A percentile compares a stretch with the other conserved stretches of the same genome.
These are phyloP conservation scores for Abscondita cerata DNA, from an alignment of 2,888 invertebrate genomes.

Conservation along the genomic window DNA sequence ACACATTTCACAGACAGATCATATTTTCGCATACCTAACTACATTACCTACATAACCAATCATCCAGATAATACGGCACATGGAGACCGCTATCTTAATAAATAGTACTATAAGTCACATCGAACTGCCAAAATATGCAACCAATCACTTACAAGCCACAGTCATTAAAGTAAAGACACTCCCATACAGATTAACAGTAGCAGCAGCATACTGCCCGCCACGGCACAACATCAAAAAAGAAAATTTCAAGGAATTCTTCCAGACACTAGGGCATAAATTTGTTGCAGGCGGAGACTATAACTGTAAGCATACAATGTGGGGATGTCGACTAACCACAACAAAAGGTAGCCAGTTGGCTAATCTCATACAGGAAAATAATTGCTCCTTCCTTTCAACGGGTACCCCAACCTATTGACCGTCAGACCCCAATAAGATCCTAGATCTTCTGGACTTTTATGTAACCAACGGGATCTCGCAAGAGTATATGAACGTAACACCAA, in stretches of 20 bases:
- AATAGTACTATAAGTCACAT: slow-evolving; percentile 35
- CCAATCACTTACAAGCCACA: slow-evolving; percentile 30
- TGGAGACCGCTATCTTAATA: slow-evolving; percentile 33
- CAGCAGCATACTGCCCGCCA: slow-evolving; percentile 40
- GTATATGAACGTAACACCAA: slow-evolving; percentile 6
- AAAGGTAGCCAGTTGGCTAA: slow-evolving; percentile 23
- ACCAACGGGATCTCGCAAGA: slow-evolving; percentile 31
- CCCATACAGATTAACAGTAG: slow-evolving; percentile 19
- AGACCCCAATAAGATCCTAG: slow-evolving; percentile 39
- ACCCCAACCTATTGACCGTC: slow-evolving; percentile 42
- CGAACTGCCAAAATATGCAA: slow-evolving; percentile 17
- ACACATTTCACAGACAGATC: slow-evolving; percentile 34
- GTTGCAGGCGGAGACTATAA: slow-evolving; percentile 40
- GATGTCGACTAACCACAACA: slow-evolving; percentile 34
- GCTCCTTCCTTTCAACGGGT: slow-evolving; percentile 23
- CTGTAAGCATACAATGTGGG: slow-evolving; percentile 37
- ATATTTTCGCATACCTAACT: slow-evolving; percentile 29
- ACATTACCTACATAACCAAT: slow-evolving; percentile 29
- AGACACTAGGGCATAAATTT: slow-evolving; percentile 31
- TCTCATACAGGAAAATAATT: slow-evolving; percentile 4
- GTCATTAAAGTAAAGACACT: slow-evolving; percentile 25
- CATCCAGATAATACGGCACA: slow-evolving; percentile 36
- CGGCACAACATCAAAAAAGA: slow-evolving; percentile 36
- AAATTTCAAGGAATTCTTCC: slow-evolving; percentile 30
- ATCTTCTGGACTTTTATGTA: slow-evolving; percentile 40